phyloP scores from a whole-genome alignment of 2,113 vertebrate genomes.

The Otocyon megalotis region DNA sequence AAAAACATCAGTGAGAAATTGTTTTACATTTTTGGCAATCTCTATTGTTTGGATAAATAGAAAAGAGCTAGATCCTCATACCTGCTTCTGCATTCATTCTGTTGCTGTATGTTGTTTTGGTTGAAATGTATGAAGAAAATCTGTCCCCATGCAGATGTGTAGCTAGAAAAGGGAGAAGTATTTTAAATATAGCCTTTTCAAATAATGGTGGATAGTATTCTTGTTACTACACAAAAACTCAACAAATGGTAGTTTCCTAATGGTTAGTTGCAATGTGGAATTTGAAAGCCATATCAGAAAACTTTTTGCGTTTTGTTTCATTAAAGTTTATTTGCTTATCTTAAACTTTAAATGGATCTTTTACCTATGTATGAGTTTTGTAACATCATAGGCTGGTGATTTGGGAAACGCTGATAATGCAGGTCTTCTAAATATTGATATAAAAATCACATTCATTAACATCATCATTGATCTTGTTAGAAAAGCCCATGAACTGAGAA shows the following conservation, averaged over 20 bases:
- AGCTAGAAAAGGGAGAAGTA: background rate
- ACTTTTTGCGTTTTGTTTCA: background rate
- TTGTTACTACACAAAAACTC: background rate
- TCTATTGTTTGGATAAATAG: background rate
- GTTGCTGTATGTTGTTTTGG: background rate
- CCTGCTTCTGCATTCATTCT: background rate
- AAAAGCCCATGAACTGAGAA: background rate
- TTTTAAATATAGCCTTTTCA: slow-evolving; percentile 17
- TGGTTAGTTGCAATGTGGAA: background rate
- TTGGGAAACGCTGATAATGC: slow-evolving; percentile 22
- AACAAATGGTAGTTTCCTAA: background rate
- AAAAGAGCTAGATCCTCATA: background rate
- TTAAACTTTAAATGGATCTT: background rate
- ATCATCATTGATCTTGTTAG: background rate
- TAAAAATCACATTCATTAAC: background rate
- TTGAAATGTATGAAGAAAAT: slow-evolving; percentile 1
- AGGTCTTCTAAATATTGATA: background rate
- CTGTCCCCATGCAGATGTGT: background rate
- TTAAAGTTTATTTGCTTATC: background rate
- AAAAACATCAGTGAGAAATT: slow-evolving; percentile 17
- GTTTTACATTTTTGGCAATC: background rate
- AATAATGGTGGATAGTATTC: background rate
- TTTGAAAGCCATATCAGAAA: background rate
- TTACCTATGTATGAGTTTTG: background rate
- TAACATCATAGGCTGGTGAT: background rate